phyloP scores from a whole-genome alignment of 2,113 vertebrate genomes.

The Equus przewalskii region DNA sequence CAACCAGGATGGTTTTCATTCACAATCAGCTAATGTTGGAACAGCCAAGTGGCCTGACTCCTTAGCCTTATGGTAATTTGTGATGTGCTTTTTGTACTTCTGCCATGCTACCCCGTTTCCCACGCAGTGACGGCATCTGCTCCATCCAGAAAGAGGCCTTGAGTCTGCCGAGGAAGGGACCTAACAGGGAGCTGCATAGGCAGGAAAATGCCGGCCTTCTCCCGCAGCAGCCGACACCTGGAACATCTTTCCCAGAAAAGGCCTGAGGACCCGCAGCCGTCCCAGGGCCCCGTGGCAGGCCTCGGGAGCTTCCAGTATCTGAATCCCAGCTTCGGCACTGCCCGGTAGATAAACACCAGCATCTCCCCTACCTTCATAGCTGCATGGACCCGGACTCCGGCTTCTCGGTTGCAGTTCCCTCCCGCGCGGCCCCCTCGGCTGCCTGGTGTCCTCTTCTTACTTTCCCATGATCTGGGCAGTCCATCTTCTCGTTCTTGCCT shows the following conservation, averaged over 20 bases:
- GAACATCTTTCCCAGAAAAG: background rate
- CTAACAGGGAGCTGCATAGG: background rate
- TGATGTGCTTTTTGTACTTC: conserved; percentile 47
- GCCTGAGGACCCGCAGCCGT: background rate
- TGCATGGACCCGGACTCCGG: too few species aligned
- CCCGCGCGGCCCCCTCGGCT: background rate
- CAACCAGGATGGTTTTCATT: conserved; percentile 69
- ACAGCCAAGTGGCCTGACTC: conserved; percentile 65
- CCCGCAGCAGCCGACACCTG: background rate
- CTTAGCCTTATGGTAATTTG: conserved; percentile 67
- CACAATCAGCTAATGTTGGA: conserved; percentile 53
- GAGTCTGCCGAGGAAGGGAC: conserved; percentile 1
- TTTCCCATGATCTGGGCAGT: background rate
- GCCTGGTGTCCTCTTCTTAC: background rate
- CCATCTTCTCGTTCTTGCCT: background rate
- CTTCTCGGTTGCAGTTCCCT: background rate
- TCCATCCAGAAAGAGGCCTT: conserved; percentile 10
- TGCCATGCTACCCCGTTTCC: conserved; percentile 47
- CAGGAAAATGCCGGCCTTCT: background rate
- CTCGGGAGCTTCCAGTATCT: background rate
- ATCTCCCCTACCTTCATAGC: background rate
- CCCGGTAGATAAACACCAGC: background rate
- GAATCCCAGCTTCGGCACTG: background rate
- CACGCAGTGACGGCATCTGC: conserved; percentile 38
- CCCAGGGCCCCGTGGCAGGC: background rate